Conservation (phyloP, 2,113 vertebrate genomes). For the Spea bombifrons region DNA sequence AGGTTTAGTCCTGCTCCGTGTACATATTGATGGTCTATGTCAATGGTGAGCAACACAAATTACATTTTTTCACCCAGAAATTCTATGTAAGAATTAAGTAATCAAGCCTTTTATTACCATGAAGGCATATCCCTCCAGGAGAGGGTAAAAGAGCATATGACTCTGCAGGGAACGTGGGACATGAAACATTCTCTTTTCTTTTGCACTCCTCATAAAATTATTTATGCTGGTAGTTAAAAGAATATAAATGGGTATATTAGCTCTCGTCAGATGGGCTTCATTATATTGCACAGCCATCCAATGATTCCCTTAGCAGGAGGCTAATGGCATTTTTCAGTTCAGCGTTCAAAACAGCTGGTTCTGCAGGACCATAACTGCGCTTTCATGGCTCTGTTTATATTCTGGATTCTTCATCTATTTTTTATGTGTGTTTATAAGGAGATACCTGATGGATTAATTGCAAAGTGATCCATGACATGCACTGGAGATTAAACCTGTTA, state of each 20-base stretch:
- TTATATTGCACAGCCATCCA: constrained; percentile 40
- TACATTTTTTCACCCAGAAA: no score
- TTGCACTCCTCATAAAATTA: constrained; percentile 28
- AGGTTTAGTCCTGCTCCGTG: no score
- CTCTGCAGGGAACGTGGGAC: not conserved
- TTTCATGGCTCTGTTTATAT: constrained; percentile 38
- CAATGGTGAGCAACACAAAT: no score
- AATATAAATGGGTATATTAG: not conserved
- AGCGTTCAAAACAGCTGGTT: constrained; percentile 34
- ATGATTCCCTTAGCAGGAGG: constrained; percentile 43
- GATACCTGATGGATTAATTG: constrained; percentile 49
- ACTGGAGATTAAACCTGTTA: constrained; percentile 51
- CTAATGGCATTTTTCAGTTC: constrained; percentile 42
- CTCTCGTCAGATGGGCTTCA: constrained; percentile 32
- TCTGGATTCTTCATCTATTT: constrained; percentile 53
- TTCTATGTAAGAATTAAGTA: not conserved
- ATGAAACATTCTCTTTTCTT: constrained; percentile 22
- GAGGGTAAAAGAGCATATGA: not conserved
- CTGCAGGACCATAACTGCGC: constrained; percentile 40
- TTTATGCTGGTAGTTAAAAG: constrained; percentile 34
- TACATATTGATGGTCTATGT: no score
- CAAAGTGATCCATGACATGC: constrained; percentile 39
- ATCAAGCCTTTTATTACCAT: not conserved
- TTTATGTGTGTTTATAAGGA: constrained; percentile 53
- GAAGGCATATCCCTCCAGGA: not conserved